A percentile compares a stretch with the other conserved stretches of the same genome.
These are phyloP conservation scores for Anoplolepis gracilipes DNA, from an alignment of 1,140 invertebrate genomes.

Conservation along the genomic window DNA sequence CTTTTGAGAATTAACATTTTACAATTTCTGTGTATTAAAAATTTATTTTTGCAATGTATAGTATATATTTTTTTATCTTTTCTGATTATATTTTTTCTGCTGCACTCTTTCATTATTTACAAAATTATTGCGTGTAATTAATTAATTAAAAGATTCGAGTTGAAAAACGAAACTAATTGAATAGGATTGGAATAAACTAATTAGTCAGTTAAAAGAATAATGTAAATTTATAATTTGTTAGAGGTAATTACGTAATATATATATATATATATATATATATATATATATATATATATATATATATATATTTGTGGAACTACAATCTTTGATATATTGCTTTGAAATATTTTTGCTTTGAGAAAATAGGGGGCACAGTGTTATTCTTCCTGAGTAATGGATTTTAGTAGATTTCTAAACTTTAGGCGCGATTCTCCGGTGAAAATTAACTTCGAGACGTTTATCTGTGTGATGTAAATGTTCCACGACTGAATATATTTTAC, in stretches of 20 bases:
- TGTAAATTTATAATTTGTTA: neutral
- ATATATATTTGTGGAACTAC: neutral
- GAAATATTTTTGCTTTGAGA: slow-evolving; percentile 5
- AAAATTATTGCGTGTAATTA: neutral
- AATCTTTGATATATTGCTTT: slow-evolving; percentile 13
- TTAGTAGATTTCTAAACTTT: slow-evolving; percentile 15
- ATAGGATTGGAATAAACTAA: neutral
- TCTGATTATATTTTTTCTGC: slow-evolving; percentile 1
- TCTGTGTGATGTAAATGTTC: slow-evolving; percentile 33
- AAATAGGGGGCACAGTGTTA: slow-evolving; percentile 1
- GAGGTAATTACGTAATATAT: neutral
- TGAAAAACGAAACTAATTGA: neutral
- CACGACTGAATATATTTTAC: slow-evolving; percentile 34
- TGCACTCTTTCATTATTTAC: neutral
- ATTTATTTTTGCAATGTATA: slow-evolving; percentile 2
- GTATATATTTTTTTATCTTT: slow-evolving; percentile 16
- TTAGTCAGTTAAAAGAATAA: slow-evolving; percentile 13
- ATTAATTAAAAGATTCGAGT: slow-evolving; percentile 13
- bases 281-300: neutral
- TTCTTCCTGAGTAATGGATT: neutral
- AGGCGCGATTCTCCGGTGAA: slow-evolving; percentile 3
- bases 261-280: slow-evolving; percentile 4
- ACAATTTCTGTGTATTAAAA: slow-evolving; percentile 13
- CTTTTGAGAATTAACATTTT: slow-evolving; percentile 35
- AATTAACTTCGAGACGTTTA: slow-evolving; percentile 16